Evolutionary conservation across 2,113 vertebrate species (phyloP).

Genomic region (Anarhynchus alexandrinus): DNA sequence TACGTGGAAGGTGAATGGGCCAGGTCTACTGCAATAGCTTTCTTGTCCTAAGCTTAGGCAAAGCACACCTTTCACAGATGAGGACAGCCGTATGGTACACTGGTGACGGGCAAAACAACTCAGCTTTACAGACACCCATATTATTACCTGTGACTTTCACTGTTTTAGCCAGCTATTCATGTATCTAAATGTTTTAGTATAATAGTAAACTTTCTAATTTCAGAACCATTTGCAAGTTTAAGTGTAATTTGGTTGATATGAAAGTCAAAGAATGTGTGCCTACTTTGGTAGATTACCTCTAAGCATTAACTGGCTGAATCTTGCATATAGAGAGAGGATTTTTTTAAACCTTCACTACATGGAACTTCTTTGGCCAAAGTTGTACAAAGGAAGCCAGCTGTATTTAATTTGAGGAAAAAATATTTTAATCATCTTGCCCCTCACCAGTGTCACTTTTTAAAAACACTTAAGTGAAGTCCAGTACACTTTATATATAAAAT

Average conservation of each 20-base stretch:
- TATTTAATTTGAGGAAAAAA: constrained; percentile 4
- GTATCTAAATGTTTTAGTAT: constrained; percentile 59
- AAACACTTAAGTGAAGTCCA: constrained; percentile 61
- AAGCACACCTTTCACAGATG: constrained; percentile 73
- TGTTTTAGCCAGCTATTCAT: constrained; percentile 57
- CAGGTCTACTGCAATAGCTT: constrained; percentile 57
- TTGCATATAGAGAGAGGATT: not conserved
- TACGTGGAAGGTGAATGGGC: constrained; percentile 53
- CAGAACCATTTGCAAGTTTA: constrained; percentile 49
- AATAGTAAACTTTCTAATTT: constrained; percentile 45
- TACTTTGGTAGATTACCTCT: constrained; percentile 36
- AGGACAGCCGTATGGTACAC: constrained; percentile 68
- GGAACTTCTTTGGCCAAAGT: constrained; percentile 59
- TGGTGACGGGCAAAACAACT: constrained; percentile 71
- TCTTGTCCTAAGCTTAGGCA: constrained; percentile 65
- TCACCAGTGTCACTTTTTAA: constrained; percentile 65
- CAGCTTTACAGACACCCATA: constrained; percentile 51
- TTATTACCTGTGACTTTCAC: constrained; percentile 38
- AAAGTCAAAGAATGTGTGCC: constrained; percentile 18
- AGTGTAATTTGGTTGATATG: constrained; percentile 17
- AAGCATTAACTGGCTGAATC: constrained; percentile 23
- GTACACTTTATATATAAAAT: constrained; percentile 59
- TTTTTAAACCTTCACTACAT: constrained; percentile 30
- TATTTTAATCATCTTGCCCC: constrained; percentile 39
- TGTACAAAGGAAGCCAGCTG: constrained; percentile 44